These are phyloP conservation scores for Benthosema pterotum DNA, from an alignment of 2,797 vertebrate species.

Conservation along the genomic window DNA sequence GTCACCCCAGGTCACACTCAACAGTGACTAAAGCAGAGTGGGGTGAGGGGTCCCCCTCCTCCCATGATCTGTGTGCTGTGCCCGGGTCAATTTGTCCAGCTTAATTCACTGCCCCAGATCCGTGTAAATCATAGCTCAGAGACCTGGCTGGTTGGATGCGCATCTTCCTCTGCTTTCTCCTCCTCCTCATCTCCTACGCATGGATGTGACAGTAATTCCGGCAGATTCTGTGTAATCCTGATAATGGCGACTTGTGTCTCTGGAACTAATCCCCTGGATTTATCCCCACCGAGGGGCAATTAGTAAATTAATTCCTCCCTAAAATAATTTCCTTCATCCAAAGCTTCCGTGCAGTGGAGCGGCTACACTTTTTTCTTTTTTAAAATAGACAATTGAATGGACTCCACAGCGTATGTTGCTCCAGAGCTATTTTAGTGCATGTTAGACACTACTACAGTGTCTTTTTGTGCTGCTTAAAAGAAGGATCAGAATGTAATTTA, in stretches of 20 bases:
- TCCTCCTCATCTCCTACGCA: conserved; percentile 14
- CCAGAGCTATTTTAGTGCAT: too few species aligned
- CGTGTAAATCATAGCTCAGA: conserved; percentile 1
- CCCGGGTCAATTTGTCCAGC: conserved; percentile 29
- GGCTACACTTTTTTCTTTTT: conserved; percentile 11
- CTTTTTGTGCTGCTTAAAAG: too few species aligned
- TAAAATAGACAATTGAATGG: conserved; percentile 10
- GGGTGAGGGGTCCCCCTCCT: too few species aligned
- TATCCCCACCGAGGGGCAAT: conserved; percentile 56
- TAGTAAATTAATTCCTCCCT: conserved; percentile 60
- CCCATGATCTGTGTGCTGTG: conserved; percentile 23
- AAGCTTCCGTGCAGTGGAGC: not conserved
- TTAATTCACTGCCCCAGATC: conserved; percentile 26
- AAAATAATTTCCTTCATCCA: conserved; percentile 37
- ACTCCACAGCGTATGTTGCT: too few species aligned
- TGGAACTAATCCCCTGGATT: conserved; percentile 50
- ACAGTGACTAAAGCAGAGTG: conserved; percentile 9
- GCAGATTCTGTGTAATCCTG: conserved; percentile 53
- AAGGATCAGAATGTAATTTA: too few species aligned
- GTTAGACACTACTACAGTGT: too few species aligned
- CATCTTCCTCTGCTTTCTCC: conserved; percentile 17
- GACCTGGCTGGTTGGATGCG: conserved; percentile 13
- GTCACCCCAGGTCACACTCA: conserved; percentile 18
- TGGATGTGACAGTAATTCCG: conserved; percentile 46
- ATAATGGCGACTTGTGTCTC: conserved; percentile 55